These are phyloP conservation scores for Neodiprion pinetum DNA, from an alignment of 1,140 invertebrate genomes.

Conservation along the genomic window DNA sequence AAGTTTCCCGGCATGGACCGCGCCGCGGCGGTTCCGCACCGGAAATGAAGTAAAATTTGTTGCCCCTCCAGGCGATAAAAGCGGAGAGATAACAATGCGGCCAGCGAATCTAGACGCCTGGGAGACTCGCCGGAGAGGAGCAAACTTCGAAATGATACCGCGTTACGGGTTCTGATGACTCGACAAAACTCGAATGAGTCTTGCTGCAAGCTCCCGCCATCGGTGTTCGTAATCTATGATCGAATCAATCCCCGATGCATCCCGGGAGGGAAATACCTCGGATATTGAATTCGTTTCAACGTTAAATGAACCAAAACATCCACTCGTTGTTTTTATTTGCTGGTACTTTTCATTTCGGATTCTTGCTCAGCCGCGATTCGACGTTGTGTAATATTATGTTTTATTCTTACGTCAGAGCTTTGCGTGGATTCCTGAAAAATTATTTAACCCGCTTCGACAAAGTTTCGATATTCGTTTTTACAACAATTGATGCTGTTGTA, in stretches of 20 bases:
- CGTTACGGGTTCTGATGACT: neutral
- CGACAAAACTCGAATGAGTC: neutral
- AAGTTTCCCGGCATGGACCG: neutral
- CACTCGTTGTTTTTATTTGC: too few species aligned
- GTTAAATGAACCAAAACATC: too few species aligned
- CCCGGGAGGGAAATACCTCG: too few species aligned
- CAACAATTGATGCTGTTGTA: too few species aligned
- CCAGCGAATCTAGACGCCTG: neutral
- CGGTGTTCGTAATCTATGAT: neutral
- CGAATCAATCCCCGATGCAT: neutral
- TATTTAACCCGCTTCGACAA: too few species aligned
- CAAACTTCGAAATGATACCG: conserved; percentile 3
- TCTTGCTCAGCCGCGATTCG: too few species aligned
- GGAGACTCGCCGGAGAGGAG: neutral
- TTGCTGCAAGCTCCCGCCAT: neutral
- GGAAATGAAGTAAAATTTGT: conserved; percentile 5
- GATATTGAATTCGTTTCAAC: too few species aligned
- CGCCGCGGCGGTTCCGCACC: neutral
- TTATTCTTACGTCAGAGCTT: too few species aligned
- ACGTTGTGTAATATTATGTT: too few species aligned
- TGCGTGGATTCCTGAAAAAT: too few species aligned
- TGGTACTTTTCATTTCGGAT: too few species aligned
- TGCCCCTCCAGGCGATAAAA: neutral
- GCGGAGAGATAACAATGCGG: conserved; percentile 8
- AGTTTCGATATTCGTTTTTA: too few species aligned